phyloP scores from a whole-genome alignment of 1,140 invertebrate genomes.

The Bombus pascuorum region DNA sequence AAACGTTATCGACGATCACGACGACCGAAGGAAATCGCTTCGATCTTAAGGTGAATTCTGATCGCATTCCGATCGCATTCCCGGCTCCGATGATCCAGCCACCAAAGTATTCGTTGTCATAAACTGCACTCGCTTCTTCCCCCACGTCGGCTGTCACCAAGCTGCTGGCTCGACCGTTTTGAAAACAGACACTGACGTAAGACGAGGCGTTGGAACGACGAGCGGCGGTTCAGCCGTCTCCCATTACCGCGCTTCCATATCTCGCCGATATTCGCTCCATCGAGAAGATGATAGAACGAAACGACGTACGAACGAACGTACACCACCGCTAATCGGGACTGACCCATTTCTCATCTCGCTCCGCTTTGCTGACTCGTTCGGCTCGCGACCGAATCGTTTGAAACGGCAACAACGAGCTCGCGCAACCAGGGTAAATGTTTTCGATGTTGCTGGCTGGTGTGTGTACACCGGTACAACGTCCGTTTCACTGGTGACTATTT shows the following conservation, averaged over 20 bases:
- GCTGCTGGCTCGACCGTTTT: slow-evolving; percentile 55
- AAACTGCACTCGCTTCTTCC: slow-evolving; percentile 47
- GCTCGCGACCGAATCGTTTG: neutral
- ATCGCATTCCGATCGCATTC: slow-evolving; percentile 49
- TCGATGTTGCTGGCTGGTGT: neutral
- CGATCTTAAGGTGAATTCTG: slow-evolving; percentile 42
- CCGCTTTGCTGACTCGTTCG: neutral
- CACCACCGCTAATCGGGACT: slow-evolving; percentile 7
- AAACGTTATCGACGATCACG: slow-evolving; percentile 16
- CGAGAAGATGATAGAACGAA: neutral
- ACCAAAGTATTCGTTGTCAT: slow-evolving; percentile 68
- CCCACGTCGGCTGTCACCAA: neutral
- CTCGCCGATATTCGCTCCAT: slow-evolving; percentile 36
- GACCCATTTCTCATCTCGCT: neutral
- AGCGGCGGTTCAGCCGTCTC: slow-evolving; percentile 41
- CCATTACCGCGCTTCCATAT: slow-evolving; percentile 47
- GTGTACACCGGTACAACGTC: no score
- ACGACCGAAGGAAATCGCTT: neutral
- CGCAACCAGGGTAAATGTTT: neutral
- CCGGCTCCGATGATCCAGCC: slow-evolving; percentile 51
- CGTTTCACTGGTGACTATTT: neutral
- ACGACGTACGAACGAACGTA: slow-evolving; percentile 12
- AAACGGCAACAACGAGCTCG: neutral
- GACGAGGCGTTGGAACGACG: slow-evolving; percentile 44
- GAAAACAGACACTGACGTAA: slow-evolving; percentile 64